phyloP scores from a whole-genome alignment of 2,888 invertebrate genomes.

The Eledona agricola region DNA sequence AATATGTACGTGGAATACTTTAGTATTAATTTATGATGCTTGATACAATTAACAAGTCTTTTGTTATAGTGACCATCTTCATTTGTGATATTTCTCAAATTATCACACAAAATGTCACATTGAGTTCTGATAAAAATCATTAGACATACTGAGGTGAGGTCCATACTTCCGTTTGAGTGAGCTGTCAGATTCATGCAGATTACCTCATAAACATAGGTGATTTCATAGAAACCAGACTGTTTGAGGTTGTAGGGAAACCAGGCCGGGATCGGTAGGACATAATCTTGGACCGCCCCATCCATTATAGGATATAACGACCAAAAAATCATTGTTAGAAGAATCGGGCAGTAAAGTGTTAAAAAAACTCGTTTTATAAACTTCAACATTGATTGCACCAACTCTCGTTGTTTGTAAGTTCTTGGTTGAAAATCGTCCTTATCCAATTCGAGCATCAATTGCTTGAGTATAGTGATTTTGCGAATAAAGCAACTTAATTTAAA shows the following conservation, averaged over 20 bases:
- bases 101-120: slow-evolving; percentile 17
- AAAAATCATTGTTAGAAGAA: too few relatives aligned
- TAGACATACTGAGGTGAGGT: slow-evolving; percentile 8
- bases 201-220: not conserved
- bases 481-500: not conserved
- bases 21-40: slow-evolving; percentile 17
- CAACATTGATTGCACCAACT: not conserved
- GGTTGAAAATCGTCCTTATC: not conserved
- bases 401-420: not conserved
- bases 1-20: not conserved
- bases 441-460: not conserved
- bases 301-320: too few relatives aligned
- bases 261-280: too few relatives aligned
- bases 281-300: too few relatives aligned
- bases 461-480: not conserved
- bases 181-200: slow-evolving; percentile 3
- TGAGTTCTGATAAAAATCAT: slow-evolving; percentile 12
- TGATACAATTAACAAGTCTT: slow-evolving; percentile 7
- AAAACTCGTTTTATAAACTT: slow-evolving; percentile 2
- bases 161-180: slow-evolving; percentile 9
- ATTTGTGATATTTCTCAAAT: slow-evolving; percentile 15
- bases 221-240: too few relatives aligned
- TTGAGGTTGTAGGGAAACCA: too few relatives aligned
- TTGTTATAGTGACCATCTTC: not conserved
- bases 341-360: slow-evolving; percentile 1